Base-by-base conservation (phyloP, 2,797 vertebrate genomes). In the Takifugu rubripes region DNA sequence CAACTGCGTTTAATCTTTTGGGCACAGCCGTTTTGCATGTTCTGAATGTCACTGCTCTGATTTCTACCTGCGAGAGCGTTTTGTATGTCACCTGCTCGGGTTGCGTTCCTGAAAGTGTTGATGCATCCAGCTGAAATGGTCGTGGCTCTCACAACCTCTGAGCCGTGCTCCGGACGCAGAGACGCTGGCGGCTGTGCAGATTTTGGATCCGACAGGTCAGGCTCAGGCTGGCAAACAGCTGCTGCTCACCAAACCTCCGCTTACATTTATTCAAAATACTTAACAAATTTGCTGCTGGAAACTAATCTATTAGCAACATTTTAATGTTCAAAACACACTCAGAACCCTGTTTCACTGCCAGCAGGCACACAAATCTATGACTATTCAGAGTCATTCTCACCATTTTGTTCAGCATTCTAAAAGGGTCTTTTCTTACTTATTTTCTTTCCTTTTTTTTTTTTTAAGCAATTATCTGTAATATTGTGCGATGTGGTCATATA, bases 41-140 rank as follows among this genome's bases (percentile, higher is more conserved):
- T 70, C 79, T 64, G 78, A 88, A 84, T 85, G 77, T 57, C 16
- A 63, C 70, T 25, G 3, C 59, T 73, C 73, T 85, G 70, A 80
- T 85, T 81, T 81, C 52, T 55, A 59, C 68, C 16, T 25, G 17
- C 31, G 27, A 61, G 74, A 80, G 40, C 6, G 50, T 79, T 83
- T 82, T 73, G 77, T 75, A 77, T 75, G 73, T 86, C 81, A 82
- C 84, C 79, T 83, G 77, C 79, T 62, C 64, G 72, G 82, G 72
- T 80, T 77, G 70, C 81, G 70, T 74, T 73, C 82, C 68, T 82
- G 70, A 89, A 86, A 80, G 78, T 54, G 61, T 12, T 68, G 78
- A 72, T 82, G 74, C 33, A 40, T 77, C 72, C 74, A 78, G 67
- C 75, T 75, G 70, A 84, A 76, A 82, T 83, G 77, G 79, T 79